A percentile compares a stretch with the other conserved stretches of the same genome.
These are phyloP conservation scores for Tinea trinotella DNA, from an alignment of 2,888 invertebrate species.

Conservation along the genomic window DNA sequence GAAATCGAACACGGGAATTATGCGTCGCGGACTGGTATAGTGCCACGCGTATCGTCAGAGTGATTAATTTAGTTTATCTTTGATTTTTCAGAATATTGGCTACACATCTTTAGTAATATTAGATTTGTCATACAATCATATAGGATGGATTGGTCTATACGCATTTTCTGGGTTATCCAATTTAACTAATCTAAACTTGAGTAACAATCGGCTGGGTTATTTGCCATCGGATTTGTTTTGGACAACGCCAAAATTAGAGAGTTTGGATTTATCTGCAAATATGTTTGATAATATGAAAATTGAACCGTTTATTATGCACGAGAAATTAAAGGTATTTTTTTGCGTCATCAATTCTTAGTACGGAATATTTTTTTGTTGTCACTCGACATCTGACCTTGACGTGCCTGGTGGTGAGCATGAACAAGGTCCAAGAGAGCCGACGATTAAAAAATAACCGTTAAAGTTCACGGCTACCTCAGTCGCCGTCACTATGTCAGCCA, in stretches of 20 bases:
- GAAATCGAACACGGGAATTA: too few relatives aligned
- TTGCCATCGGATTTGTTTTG: constrained; percentile 70
- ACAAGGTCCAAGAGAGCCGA: too few relatives aligned
- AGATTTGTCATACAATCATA: constrained; percentile 72
- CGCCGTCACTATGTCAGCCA: too few relatives aligned
- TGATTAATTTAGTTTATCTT: too few relatives aligned
- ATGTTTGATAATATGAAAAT: constrained; percentile 70
- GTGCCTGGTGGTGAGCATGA: too few relatives aligned
- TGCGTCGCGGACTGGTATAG: too few relatives aligned
- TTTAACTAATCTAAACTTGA: constrained; percentile 70
- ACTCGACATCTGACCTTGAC: too few relatives aligned
- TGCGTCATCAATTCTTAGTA: too few relatives aligned
- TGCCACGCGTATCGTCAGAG: too few relatives aligned
- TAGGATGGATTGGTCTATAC: constrained; percentile 75
- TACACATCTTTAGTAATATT: constrained; percentile 60
- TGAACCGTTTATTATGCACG: constrained; percentile 71
- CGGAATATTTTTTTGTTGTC: too few relatives aligned
- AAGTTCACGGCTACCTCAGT: too few relatives aligned
- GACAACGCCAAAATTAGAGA: constrained; percentile 62
- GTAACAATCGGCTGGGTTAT: constrained; percentile 74
- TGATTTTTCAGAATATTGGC: constrained; percentile 54
- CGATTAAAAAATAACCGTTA: too few relatives aligned
- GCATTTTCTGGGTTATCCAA: constrained; percentile 69
- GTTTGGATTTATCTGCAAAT: constrained; percentile 74
- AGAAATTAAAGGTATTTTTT: constrained; percentile 62